phyloP scores from a whole-genome alignment of 2,113 vertebrate genomes.

The Pelmatolapia mariae region DNA sequence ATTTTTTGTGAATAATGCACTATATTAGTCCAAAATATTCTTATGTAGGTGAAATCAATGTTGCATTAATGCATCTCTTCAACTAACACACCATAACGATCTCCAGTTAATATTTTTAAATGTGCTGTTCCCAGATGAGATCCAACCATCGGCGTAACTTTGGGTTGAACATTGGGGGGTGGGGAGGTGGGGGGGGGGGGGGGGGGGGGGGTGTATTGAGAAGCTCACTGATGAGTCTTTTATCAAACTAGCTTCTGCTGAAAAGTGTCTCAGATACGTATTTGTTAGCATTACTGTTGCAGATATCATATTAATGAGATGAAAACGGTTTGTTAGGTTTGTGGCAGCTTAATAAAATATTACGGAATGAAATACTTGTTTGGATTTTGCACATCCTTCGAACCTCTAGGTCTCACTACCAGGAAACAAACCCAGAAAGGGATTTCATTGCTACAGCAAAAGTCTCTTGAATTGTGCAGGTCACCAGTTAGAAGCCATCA shows the following conservation, averaged over 20 bases:
- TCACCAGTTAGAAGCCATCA: neutral
- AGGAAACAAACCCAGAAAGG: neutral
- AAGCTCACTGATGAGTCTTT: neutral
- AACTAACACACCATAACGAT: no score
- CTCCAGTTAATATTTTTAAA: no score
- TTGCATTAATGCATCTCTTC: no score
- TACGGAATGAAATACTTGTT: accelerated
- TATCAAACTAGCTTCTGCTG: accelerated
- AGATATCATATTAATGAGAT: neutral
- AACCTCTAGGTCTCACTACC: neutral
- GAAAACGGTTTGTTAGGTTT: neutral
- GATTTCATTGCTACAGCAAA: neutral
- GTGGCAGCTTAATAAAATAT: neutral
- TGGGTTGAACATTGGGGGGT: no score
- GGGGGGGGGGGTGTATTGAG: no score
- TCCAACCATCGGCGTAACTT: no score
- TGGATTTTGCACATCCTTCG: neutral
- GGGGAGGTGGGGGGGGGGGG: no score
- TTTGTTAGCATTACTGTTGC: neutral
- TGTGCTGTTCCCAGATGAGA: no score
- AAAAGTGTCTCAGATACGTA: neutral
- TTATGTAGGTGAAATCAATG: no score
- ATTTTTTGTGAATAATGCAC: no score
- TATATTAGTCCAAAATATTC: no score
- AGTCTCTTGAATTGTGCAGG: neutral